phyloP scores from a whole-genome alignment of 2,797 vertebrate species.

The Sciaenops ocellatus region DNA sequence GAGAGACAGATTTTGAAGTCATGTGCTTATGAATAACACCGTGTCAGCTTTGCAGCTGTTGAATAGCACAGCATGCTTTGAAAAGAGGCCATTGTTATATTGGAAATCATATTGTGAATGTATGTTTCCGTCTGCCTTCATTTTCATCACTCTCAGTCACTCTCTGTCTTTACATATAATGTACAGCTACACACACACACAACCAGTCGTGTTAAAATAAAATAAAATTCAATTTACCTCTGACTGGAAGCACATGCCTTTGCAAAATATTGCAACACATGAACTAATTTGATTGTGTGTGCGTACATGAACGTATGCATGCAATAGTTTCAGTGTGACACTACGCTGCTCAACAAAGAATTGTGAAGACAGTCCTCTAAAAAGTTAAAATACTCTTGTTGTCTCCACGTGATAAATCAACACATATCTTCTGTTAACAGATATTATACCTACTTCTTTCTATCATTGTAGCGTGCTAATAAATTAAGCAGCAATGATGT shows the following conservation, averaged over 20 bases:
- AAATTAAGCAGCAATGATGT: neutral
- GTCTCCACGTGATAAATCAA: slow-evolving; percentile 39
- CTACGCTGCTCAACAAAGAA: neutral
- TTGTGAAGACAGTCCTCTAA: slow-evolving; percentile 26
- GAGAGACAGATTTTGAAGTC: slow-evolving; percentile 26
- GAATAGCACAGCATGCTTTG: slow-evolving; percentile 25
- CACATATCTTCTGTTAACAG: neutral
- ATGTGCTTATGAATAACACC: slow-evolving; percentile 28
- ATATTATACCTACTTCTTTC: too few relatives aligned
- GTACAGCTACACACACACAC: neutral
- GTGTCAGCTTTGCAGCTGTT: slow-evolving; percentile 18
- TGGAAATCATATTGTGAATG: slow-evolving; percentile 13
- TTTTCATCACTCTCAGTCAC: neutral
- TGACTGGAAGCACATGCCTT: slow-evolving; percentile 37
- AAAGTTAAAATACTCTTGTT: slow-evolving; percentile 38
- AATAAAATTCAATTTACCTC: slow-evolving; percentile 39
- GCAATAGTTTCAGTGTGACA: neutral
- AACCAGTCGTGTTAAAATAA: slow-evolving; percentile 8
- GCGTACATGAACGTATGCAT: slow-evolving; percentile 9
- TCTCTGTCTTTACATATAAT: neutral
- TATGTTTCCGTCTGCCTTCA: neutral
- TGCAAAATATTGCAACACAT: slow-evolving; percentile 23
- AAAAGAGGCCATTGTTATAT: slow-evolving; percentile 10
- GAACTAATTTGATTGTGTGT: slow-evolving; percentile 24
- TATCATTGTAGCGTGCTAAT: neutral